These are phyloP conservation scores for Xylocopa sonorina DNA, from an alignment of 1,140 invertebrate genomes.

Conservation along the genomic window DNA sequence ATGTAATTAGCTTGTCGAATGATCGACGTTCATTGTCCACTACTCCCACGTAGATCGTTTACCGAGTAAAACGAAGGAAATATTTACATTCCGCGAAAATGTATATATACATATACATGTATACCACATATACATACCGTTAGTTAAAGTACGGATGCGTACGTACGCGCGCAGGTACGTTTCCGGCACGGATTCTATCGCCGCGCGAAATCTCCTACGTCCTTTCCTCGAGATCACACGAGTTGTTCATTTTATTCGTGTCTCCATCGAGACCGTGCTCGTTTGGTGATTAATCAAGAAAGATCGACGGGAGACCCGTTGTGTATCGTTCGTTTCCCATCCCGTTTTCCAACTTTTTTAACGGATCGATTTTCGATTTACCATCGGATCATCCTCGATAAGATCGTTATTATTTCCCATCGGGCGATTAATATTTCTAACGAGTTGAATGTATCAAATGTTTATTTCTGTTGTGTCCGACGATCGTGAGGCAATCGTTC, in stretches of 20 bases:
- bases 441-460: constrained; percentile 1
- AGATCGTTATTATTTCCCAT: background rate
- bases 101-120: background rate
- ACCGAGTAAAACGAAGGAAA: background rate
- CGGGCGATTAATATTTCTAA: background rate
- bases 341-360: background rate
- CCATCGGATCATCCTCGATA: background rate
- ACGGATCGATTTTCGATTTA: background rate
- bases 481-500: background rate
- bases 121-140: background rate
- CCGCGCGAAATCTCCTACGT: background rate
- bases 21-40: constrained; percentile 47
- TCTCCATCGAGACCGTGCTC: background rate
- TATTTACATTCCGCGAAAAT: constrained; percentile 36
- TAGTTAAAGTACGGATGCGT: background rate
- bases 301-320: too few relatives aligned
- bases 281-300: background rate
- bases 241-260: constrained; percentile 3
- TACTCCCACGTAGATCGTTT: constrained; percentile 13
- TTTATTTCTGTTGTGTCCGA: constrained; percentile 16
- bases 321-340: background rate
- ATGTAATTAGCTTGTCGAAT: constrained; percentile 49
- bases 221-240: background rate
- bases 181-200: constrained; percentile 5
- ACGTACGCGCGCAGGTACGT: background rate